phyloP scores from a whole-genome alignment of 2,113 vertebrate species.

The Bettongia penicillata region DNA sequence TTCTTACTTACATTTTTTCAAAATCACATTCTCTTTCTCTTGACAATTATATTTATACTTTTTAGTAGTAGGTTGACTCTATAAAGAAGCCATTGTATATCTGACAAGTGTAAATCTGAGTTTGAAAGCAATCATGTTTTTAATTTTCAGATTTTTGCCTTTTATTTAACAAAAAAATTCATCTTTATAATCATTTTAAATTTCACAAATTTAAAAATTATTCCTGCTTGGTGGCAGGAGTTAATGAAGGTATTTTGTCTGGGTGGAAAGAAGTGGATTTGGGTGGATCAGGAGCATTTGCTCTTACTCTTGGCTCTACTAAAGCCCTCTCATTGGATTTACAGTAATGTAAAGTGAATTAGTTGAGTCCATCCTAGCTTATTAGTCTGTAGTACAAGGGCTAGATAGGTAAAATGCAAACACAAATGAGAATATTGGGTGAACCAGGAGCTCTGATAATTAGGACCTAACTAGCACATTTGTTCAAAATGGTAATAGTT shows the following conservation, averaged over 20 bases:
- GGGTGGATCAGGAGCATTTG: not conserved
- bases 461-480: not conserved
- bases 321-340: not conserved
- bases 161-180: not conserved
- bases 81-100: not conserved
- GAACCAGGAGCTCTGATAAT: not conserved
- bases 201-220: not conserved
- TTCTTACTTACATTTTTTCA: not conserved
- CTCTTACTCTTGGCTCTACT: not conserved
- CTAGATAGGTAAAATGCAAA: not conserved
- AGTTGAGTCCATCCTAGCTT: not conserved
- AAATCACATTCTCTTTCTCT: not conserved
- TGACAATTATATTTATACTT: not conserved
- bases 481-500: not conserved
- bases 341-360: not conserved
- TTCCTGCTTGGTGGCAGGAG: not conserved
- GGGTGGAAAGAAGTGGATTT: not conserved
- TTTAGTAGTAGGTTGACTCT: not conserved
- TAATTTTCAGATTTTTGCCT: not conserved
- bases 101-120: not conserved
- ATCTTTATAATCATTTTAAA: conserved; percentile 8
- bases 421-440: not conserved
- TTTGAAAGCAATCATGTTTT: not conserved
- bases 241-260: not conserved
- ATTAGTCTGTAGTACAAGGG: not conserved